phyloP scores from a whole-genome alignment of 1,140 invertebrate genomes.

The Drosophila kepulauana region DNA sequence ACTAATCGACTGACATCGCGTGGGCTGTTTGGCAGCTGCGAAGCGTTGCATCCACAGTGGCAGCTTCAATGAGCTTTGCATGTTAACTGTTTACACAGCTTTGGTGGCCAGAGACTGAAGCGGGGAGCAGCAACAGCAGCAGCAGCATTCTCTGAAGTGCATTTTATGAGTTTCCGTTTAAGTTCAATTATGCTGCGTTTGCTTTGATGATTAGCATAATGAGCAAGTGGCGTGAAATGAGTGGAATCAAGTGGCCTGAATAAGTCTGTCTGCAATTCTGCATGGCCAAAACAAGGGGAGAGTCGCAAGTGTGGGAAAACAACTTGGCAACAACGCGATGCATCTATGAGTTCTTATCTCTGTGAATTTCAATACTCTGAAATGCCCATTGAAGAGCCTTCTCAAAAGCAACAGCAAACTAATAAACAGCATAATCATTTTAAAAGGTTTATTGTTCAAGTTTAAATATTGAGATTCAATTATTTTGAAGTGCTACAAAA shows the following conservation, averaged over 20 bases:
- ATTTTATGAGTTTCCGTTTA: conserved; percentile 79
- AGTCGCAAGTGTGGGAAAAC: conserved; percentile 24
- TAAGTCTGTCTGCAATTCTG: background rate
- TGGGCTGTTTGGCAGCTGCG: conserved; percentile 68
- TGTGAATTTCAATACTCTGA: conserved; percentile 12
- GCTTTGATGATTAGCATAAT: conserved; percentile 75
- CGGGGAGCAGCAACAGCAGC: background rate
- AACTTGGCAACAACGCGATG: conserved; percentile 5
- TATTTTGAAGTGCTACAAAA: background rate
- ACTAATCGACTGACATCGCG: conserved; percentile 69
- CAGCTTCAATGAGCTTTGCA: conserved; percentile 34
- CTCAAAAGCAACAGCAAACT: no score
- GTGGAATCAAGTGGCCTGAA: conserved; percentile 32
- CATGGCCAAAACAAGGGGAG: background rate
- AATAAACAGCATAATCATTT: no score
- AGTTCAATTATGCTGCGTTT: conserved; percentile 68
- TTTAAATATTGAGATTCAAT: no score
- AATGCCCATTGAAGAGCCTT: background rate
- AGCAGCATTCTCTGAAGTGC: conserved; percentile 36
- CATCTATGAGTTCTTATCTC: conserved; percentile 9
- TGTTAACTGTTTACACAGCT: conserved; percentile 57
- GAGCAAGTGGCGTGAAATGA: conserved; percentile 51
- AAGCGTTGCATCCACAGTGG: conserved; percentile 5
- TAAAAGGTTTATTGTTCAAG: no score
- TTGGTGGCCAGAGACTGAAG: background rate